These are phyloP conservation scores for Charaxes varanes DNA, from an alignment of 1,140 invertebrate species.

Conservation along the genomic window DNA sequence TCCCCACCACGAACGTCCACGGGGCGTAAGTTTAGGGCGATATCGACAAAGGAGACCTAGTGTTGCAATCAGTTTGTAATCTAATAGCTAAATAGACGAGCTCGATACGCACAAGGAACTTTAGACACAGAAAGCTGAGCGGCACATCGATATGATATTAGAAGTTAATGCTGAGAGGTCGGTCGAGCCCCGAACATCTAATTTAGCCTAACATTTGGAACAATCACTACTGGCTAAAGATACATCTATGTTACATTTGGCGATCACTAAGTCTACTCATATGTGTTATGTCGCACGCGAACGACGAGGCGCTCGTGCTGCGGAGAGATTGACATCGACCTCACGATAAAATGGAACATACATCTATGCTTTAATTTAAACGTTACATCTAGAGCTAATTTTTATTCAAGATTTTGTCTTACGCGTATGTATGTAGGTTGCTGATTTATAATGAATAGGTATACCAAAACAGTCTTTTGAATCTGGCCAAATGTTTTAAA, in stretches of 20 bases:
- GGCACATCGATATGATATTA: conserved; percentile 20
- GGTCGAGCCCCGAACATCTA: conserved; percentile 47
- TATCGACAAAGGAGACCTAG: background rate
- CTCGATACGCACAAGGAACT: conserved; percentile 20
- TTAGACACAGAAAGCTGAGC: conserved; percentile 30
- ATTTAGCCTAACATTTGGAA: conserved; percentile 71
- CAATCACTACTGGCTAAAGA: conserved; percentile 69
- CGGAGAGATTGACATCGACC: conserved; percentile 53
- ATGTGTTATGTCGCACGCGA: conserved; percentile 37
- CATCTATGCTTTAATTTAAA: conserved; percentile 42
- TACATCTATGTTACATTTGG: conserved; percentile 72
- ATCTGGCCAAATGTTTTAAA: conserved; percentile 70
- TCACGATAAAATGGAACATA: conserved; percentile 46
- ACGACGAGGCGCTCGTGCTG: conserved; percentile 27
- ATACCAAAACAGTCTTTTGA: conserved; percentile 74
- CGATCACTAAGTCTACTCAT: conserved; percentile 64
- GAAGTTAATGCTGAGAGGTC: conserved; percentile 35
- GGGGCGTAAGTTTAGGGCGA: background rate
- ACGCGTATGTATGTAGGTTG: conserved; percentile 45
- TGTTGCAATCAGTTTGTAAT: conserved; percentile 4
- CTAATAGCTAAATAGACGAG: conserved; percentile 13
- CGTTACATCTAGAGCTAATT: conserved; percentile 57
- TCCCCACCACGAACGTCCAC: background rate
- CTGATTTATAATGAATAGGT: conserved; percentile 64
- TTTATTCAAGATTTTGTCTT: conserved; percentile 42